Base-by-base conservation (phyloP, 2,797 vertebrate genomes). In the Sebastes ruberrimus region DNA sequence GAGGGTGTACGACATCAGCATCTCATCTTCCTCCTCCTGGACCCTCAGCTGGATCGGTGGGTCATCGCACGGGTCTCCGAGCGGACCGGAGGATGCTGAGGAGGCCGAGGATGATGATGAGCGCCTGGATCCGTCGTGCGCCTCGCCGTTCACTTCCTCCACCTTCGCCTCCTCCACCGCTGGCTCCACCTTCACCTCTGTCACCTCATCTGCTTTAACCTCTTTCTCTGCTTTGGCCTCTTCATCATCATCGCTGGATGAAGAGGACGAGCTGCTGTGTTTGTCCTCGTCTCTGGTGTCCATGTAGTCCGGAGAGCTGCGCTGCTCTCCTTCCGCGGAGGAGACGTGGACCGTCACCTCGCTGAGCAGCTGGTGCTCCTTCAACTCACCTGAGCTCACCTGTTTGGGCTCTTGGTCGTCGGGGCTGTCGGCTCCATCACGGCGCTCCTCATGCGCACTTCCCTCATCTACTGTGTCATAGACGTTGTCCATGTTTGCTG, bases 11-110 rank as follows among this genome's bases (percentile, higher is more conserved):
- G 92, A 89, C 93, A 93, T 93, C 56, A 88, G 20, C 86, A 93
- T 66, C 55, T 67, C 93, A 3, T 94, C 89, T n/a, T 83, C 87
- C 55, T 89, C 92, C 0, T 83, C 52, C 22, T 28, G 60, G 6
- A 18, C 25, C 52, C 14, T 53, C 5, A 28, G 66, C 11, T 79
- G 76, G 57, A 81, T 32, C 0, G 86, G 84, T 6, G 71, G 76
- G 57, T 95, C 94, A 10, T 94, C 89, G n/a, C 89, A 89, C 2
- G 87, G 89, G 59, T 95, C 94, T 16, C 52, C 84, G 0, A 10
- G 57, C 3, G 78, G 64, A 8, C 87, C 76, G 2, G 90, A 88
- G 18, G 91, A 90, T 0, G 91, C 82, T 0, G 93, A 93, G 33
- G 93, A 93, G 38, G 87, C 13, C 0, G 93, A 46, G 16, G 42